Evolutionary conservation across 2,888 invertebrate species (phyloP), one percentile per base, ranked within the genome.

Genomic region (Drosophila parthenogenetica): DNA sequence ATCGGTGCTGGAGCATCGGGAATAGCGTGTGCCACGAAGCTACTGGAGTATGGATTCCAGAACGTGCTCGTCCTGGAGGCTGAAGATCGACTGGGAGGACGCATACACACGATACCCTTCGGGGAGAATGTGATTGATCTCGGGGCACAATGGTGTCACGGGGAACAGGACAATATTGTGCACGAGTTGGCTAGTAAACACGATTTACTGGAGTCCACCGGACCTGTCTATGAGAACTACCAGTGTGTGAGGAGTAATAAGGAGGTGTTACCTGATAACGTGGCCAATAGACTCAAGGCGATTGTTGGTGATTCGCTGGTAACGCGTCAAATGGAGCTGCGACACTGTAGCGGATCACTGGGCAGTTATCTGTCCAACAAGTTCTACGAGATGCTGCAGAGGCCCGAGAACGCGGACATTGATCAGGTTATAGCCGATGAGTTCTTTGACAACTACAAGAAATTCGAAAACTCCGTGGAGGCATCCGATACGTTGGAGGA

Each of bases 401-500:
- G 84, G 3, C 89, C 91, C 0, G 91, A 92, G 63, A 90, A 91
- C 39, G 78, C 87, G 0, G 92, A 93, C 66, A 93, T 93, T 10
- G 91, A 93, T 57, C 89, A 92, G 11, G 79, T 91, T 48, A 79
- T 94, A 71, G 92, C 94, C 0, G 91, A 92, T 7, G 93, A 93
- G 11, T 94, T 94, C 79, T 90, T 95, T 3, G 94, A 94, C 65
- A 95, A 94, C 93, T 94, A 94, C 78, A 93, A 94, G 64, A 94
- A 92, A 49, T 92, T 91, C 54, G 92, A 92, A 64, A 92, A 91
- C 73, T 92, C 93, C 0, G 89, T 92, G 89, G 93, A 96, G 92
- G 94, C 95, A 65, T 93, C 95, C 81, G 93, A 94, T 92, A 90
- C 94, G 78, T 93, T 96, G 94, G 92, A 94, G 92, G 93, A 95